phyloP scores from a whole-genome alignment of 2,113 vertebrate species.

The Elanus axillaris region DNA sequence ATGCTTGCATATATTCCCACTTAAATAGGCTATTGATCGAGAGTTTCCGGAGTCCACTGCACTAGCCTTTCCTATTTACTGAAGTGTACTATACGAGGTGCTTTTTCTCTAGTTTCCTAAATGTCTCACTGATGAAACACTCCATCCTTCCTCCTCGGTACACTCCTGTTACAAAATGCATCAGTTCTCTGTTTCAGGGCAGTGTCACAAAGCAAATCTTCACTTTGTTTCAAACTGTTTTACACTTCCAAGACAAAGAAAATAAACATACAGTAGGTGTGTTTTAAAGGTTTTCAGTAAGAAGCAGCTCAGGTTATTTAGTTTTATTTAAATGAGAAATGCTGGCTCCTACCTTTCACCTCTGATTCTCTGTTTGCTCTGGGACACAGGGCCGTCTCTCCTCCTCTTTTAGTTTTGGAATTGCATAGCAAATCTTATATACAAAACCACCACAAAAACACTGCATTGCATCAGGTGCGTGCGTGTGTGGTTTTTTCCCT shows the following conservation, averaged over 20 bases:
- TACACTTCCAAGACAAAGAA: conserved; percentile 13
- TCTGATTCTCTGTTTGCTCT: conserved; percentile 42
- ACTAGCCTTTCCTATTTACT: conserved; percentile 75
- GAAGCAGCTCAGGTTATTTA: neutral
- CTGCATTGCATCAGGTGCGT: conserved; percentile 8
- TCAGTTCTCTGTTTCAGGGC: neutral
- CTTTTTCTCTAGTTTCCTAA: conserved; percentile 59
- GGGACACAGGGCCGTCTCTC: conserved; percentile 18
- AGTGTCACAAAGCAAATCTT: neutral
- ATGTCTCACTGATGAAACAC: neutral
- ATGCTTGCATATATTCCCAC: conserved; percentile 76
- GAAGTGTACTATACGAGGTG: conserved; percentile 41
- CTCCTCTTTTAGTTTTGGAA: conserved; percentile 46
- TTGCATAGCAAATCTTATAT: conserved; percentile 62
- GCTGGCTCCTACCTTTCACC: conserved; percentile 63
- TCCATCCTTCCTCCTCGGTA: neutral
- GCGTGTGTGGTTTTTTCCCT: neutral
- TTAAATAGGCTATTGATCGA: conserved; percentile 80
- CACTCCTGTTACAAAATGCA: conserved; percentile 10
- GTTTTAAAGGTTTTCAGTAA: neutral
- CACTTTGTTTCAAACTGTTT: neutral
- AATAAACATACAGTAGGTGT: neutral
- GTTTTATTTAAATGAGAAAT: conserved; percentile 33
- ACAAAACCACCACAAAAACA: conserved; percentile 46
- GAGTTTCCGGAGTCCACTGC: conserved; percentile 70